phyloP scores from a whole-genome alignment of 2,888 invertebrate genomes.

The Hermaeophaga mercurialis region DNA sequence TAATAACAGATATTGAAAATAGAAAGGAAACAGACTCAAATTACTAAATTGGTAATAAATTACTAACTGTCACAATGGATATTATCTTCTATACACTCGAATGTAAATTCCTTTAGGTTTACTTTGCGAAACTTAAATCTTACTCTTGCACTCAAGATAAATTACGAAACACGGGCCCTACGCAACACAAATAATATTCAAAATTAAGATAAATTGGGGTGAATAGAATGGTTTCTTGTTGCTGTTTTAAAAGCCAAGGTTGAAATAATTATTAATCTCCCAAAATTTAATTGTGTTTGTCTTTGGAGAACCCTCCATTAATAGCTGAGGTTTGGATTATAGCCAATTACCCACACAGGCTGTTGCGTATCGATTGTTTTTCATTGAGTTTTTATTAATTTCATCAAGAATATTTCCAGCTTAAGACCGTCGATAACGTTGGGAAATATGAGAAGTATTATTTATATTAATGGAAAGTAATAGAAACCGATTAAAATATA shows the following conservation, averaged over 20 bases:
- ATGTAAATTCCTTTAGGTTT: constrained; percentile 2
- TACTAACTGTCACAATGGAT: no score
- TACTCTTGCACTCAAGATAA: background rate
- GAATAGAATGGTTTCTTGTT: constrained; percentile 1
- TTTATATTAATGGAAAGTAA: no score
- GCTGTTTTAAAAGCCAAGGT: constrained; percentile 15
- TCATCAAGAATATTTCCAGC: no score
- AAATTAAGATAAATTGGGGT: constrained; percentile 14
- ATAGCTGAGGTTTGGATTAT: constrained; percentile 8
- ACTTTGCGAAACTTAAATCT: background rate
- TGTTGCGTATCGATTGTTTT: constrained; percentile 2
- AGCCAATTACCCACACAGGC: constrained; percentile 9
- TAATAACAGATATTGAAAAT: no score
- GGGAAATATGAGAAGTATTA: no score
- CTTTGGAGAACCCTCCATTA: constrained; percentile 13
- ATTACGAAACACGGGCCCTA: constrained; percentile 4
- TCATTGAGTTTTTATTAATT: constrained; percentile 7
- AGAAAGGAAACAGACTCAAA: no score
- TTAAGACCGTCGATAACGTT: no score
- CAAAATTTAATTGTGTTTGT: constrained; percentile 16
- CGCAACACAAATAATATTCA: constrained; percentile 6
- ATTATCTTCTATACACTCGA: background rate
- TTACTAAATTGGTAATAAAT: no score
- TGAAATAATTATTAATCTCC: constrained; percentile 13
- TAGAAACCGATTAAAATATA: no score